A percentile compares a stretch with the other conserved stretches of the same genome.
These are phyloP conservation scores for Campylorhamphus procurvoides DNA, from an alignment of 2,113 vertebrate genomes.

Conservation along the genomic window DNA sequence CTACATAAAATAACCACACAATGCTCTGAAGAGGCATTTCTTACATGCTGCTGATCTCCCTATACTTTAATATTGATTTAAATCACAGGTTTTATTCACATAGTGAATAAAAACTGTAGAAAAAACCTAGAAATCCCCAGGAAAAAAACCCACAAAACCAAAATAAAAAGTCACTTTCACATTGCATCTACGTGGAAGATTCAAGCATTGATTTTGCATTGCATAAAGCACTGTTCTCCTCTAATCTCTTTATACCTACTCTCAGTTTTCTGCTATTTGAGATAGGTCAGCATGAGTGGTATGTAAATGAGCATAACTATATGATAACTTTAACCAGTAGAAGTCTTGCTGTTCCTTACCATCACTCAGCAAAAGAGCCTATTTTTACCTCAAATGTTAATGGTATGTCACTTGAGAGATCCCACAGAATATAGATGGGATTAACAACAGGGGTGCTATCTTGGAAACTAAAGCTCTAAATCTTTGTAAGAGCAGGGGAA, in stretches of 20 bases:
- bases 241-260: not conserved
- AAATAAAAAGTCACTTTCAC: not conserved
- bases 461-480: conserved; percentile 7
- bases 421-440: conserved; percentile 37
- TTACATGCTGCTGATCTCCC: not conserved
- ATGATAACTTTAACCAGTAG: conserved; percentile 1
- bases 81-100: not conserved
- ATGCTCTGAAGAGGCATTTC: not conserved
- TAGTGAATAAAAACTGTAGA: not conserved
- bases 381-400: conserved; percentile 43
- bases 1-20: not conserved
- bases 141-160: not conserved
- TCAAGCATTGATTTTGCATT: not conserved
- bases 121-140: not conserved
- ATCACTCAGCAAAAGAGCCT: not conserved
- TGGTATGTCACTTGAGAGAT: conserved; percentile 20
- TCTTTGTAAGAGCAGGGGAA: not conserved
- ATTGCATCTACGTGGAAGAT: not conserved
- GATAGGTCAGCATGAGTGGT: not conserved
- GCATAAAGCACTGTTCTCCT: not conserved
- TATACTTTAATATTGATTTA: not conserved
- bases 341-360: not conserved
- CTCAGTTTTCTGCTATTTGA: not conserved
- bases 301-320: not conserved
- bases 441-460: conserved; percentile 38